Conservation (phyloP, 1,140 invertebrate species). For the Bombus balteatus region DNA sequence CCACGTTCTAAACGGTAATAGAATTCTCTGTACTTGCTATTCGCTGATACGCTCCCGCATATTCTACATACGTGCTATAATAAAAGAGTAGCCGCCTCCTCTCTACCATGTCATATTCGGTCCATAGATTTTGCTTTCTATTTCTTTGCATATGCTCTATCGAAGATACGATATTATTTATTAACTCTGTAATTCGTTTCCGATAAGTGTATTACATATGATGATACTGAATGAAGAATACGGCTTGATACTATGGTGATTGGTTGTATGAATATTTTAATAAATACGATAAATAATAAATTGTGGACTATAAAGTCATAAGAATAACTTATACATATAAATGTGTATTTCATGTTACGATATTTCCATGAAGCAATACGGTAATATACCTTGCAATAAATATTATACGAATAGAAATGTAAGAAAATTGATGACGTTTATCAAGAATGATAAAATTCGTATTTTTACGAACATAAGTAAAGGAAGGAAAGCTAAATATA, state of each 20-base stretch:
- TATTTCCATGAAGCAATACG: too few species aligned
- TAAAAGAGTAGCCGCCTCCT: conserved; percentile 40
- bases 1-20: conserved; percentile 60
- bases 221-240: not conserved
- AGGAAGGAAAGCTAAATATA: too few species aligned
- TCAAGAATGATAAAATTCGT: too few species aligned
- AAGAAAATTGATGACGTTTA: too few species aligned
- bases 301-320: not conserved
- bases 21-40: conserved; percentile 59
- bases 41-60: conserved; percentile 37
- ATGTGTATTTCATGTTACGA: too few species aligned
- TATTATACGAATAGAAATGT: too few species aligned
- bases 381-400: too few species aligned
- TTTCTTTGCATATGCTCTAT: not conserved
- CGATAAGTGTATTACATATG: not conserved
- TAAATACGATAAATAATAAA: not conserved
- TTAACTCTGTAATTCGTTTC: not conserved
- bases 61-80: conserved; percentile 20
- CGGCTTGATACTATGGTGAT: not conserved
- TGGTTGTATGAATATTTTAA: not conserved
- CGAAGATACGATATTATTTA: not conserved
- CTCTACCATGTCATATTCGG: not conserved
- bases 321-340: not conserved
- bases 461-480: too few species aligned
- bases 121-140: not conserved